phyloP scores from a whole-genome alignment of 2,797 vertebrate species.

The Prionace glauca region DNA sequence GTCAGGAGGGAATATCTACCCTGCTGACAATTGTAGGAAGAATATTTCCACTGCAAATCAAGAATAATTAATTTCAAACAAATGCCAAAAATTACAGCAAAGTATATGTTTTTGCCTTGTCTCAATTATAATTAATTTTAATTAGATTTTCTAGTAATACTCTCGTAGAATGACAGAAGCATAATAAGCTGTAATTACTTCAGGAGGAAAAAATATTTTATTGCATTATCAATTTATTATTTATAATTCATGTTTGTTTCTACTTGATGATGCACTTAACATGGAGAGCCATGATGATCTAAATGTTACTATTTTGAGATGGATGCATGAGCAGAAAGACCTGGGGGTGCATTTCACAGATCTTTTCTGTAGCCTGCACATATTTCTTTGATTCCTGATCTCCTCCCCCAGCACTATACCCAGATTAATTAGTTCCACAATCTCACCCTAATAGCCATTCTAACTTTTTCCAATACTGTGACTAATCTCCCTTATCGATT shows the following conservation, averaged over 20 bases:
- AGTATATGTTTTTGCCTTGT: not conserved
- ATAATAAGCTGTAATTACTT: not conserved
- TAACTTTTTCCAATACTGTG: not conserved
- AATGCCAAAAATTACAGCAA: not conserved
- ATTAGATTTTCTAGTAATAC: slow-evolving; percentile 26
- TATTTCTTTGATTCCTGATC: not conserved
- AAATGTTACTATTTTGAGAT: not conserved
- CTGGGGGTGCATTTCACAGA: not conserved
- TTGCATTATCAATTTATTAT: not conserved
- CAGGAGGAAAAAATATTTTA: not conserved
- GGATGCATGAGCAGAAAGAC: not conserved
- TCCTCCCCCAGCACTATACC: too few species aligned
- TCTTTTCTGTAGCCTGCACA: not conserved
- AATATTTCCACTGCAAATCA: not conserved
- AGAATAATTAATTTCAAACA: not conserved
- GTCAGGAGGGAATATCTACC: not conserved
- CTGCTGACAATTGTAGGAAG: not conserved
- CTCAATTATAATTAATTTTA: not conserved
- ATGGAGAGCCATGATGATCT: not conserved
- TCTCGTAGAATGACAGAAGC: not conserved
- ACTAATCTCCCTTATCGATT: not conserved
- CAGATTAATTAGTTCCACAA: not conserved
- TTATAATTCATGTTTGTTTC: not conserved
- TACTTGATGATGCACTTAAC: not conserved
- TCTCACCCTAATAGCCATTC: not conserved